Evolutionary conservation across 1,140 invertebrate genomes (phyloP).

Genomic region (Paracyclopina nana): DNA sequence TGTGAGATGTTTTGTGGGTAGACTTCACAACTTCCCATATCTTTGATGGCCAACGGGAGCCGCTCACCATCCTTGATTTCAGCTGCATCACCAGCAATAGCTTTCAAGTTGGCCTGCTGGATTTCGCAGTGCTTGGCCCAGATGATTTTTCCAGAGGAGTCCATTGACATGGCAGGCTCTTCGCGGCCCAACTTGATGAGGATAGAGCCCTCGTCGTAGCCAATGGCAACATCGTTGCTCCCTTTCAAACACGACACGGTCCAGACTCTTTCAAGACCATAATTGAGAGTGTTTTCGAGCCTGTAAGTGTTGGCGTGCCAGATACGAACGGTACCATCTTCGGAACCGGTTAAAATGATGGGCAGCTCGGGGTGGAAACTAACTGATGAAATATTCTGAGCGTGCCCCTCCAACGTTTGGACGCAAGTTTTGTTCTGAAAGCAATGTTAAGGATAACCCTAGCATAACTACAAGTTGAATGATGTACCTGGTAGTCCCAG

Average conservation of each 20-base stretch:
- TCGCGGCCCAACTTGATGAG: slow-evolving; percentile 93
- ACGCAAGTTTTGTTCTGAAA: slow-evolving; percentile 99
- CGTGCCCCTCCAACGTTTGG: slow-evolving; percentile 90
- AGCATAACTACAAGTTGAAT: no score
- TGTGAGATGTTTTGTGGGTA: slow-evolving; percentile 97
- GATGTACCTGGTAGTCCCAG: slow-evolving; percentile 99
- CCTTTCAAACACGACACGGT: slow-evolving; percentile 84
- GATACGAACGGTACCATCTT: slow-evolving; percentile 84
- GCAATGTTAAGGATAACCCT: no score
- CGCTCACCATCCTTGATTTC: slow-evolving; percentile 79
- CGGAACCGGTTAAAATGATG: slow-evolving; percentile 88
- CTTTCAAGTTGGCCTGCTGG: slow-evolving; percentile 89
- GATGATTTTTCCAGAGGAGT: slow-evolving; percentile 89
- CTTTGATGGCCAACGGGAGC: slow-evolving; percentile 78
- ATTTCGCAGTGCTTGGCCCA: slow-evolving; percentile 97
- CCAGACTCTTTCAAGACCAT: slow-evolving; percentile 95
- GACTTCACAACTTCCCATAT: slow-evolving; percentile 98
- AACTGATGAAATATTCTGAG: slow-evolving; percentile 80
- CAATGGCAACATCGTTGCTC: slow-evolving; percentile 89
- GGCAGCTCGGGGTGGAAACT: slow-evolving; percentile 95
- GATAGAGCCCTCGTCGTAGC: slow-evolving; percentile 96
- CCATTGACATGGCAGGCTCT: slow-evolving; percentile 98
- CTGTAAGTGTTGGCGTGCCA: slow-evolving; percentile 97
- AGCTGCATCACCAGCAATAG: slow-evolving; percentile 34
- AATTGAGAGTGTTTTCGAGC: slow-evolving; percentile 88